Evolutionary conservation across 2,113 vertebrate genomes (phyloP).

Genomic region (Perca schrenkii): DNA sequence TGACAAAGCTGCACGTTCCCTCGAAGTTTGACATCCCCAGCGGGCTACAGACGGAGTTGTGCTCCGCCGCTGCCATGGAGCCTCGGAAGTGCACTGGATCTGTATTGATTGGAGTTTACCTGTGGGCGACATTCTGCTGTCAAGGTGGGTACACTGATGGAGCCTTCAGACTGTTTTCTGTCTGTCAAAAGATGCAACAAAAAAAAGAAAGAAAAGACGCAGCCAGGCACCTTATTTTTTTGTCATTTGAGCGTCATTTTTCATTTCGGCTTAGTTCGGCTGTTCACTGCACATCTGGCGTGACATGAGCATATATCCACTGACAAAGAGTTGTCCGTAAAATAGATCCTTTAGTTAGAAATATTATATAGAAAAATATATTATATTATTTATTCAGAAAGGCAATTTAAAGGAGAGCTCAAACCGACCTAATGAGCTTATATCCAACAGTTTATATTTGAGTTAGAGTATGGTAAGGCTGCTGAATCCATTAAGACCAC

Average conservation of each 20-base stretch:
- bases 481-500: not conserved
- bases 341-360: not conserved
- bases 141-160: slow-evolving; percentile 74
- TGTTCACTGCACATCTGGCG: slow-evolving; percentile 16
- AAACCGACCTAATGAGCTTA: too few relatives aligned
- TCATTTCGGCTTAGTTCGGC: not conserved
- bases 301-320: not conserved
- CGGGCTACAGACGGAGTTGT: slow-evolving; percentile 27
- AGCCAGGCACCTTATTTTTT: not conserved
- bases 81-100: slow-evolving; percentile 59
- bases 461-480: not conserved
- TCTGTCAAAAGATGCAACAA: not conserved
- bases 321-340: not conserved
- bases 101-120: slow-evolving; percentile 69
- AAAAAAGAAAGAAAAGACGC: not conserved
- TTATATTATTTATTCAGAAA: not conserved
- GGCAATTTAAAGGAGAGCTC: not conserved
- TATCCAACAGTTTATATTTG: not conserved
- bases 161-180: slow-evolving; percentile 8
- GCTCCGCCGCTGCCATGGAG: slow-evolving; percentile 70
- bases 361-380: not conserved
- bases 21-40: slow-evolving; percentile 65
- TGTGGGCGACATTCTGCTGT: slow-evolving; percentile 77
- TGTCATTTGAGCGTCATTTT: not conserved
- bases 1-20: slow-evolving; percentile 36